Conservation (phyloP, 1,140 invertebrate genomes). For the Diplogasteroides magnus region DNA sequence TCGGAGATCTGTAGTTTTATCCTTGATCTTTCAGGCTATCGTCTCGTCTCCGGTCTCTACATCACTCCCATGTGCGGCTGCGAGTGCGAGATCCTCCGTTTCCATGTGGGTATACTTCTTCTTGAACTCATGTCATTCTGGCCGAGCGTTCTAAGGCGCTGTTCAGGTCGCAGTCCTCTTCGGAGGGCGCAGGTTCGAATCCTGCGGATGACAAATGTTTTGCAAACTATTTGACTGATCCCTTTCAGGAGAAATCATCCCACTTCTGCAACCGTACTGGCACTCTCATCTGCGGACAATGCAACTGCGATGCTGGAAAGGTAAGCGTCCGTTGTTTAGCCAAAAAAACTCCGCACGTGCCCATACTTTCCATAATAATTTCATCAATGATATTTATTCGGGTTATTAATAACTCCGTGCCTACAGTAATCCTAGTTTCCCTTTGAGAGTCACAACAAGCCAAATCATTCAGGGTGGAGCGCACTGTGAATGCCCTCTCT, state of each 20-base stretch:
- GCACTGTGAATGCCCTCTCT: conserved; percentile 50
- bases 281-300: conserved; percentile 46
- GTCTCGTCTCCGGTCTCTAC: conserved; percentile 48
- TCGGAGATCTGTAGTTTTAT: not conserved
- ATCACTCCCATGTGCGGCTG: conserved; percentile 53
- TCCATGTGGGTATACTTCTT: conserved; percentile 30
- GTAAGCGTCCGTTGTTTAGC: too few relatives aligned
- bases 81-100: conserved; percentile 46
- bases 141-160: not conserved
- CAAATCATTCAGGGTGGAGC: conserved; percentile 32
- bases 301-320: conserved; percentile 43
- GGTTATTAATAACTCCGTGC: too few relatives aligned
- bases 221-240: not conserved
- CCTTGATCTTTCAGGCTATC: conserved; percentile 36
- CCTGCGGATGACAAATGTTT: too few relatives aligned
- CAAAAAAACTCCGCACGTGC: too few relatives aligned
- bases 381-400: too few relatives aligned
- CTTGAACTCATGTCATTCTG: too few relatives aligned
- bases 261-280: conserved; percentile 39
- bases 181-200: too few relatives aligned
- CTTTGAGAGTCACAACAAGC: too few relatives aligned
- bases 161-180: too few relatives aligned
- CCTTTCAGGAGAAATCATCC: conserved; percentile 35
- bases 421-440: too few relatives aligned
- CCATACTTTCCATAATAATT: too few relatives aligned